Conservation (phyloP, 2,113 vertebrate species). For the Silurus meridionalis region DNA sequence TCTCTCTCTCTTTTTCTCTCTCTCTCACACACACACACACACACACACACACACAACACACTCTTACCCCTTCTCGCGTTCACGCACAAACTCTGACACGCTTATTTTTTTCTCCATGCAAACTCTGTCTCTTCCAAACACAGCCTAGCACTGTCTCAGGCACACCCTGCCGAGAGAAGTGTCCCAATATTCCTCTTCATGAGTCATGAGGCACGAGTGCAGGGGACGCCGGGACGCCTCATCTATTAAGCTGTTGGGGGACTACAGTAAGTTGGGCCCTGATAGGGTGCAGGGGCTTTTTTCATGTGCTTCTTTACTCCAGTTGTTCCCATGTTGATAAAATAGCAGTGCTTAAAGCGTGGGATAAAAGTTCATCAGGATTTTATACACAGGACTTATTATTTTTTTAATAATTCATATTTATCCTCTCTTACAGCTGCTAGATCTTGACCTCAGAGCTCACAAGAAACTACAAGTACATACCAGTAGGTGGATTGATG, state of each 20-base stretch:
- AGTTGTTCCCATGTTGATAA: not conserved
- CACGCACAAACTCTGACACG: constrained; percentile 51
- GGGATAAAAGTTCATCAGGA: not conserved
- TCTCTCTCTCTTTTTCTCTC: constrained; percentile 28
- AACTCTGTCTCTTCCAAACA: constrained; percentile 37
- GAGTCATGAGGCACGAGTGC: constrained; percentile 22
- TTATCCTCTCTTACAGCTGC: not conserved
- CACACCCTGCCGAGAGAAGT: constrained; percentile 38
- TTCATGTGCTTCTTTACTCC: not conserved
- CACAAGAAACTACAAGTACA: not conserved
- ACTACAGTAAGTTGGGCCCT: not conserved
- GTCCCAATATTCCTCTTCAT: constrained; percentile 30
- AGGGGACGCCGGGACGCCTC: constrained; percentile 7
- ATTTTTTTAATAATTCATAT: not conserved
- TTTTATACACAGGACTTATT: not conserved
- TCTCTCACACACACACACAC: constrained; percentile 49
- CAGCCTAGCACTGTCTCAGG: not conserved
- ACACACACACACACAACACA: constrained; percentile 46
- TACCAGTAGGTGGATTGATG: not conserved
- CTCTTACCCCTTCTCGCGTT: constrained; percentile 41
- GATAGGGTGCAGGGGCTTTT: not conserved
- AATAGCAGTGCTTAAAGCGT: not conserved
- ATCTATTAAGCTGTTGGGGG: not conserved
- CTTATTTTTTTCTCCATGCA: constrained; percentile 46
- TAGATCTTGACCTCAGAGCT: not conserved